These are phyloP conservation scores for Athalia rosae DNA, from an alignment of 2,888 invertebrate species.

Conservation along the genomic window DNA sequence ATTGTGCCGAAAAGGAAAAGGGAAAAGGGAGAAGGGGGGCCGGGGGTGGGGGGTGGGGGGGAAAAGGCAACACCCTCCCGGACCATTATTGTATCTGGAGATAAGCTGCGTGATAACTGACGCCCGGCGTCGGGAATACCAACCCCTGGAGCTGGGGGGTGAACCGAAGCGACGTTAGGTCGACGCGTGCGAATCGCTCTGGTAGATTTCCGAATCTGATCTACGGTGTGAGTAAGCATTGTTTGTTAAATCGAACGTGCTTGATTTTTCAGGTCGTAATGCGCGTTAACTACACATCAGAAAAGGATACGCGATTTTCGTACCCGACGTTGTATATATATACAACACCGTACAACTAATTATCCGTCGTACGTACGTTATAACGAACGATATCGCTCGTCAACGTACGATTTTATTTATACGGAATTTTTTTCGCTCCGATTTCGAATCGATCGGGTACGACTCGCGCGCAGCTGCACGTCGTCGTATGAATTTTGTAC, in stretches of 20 bases:
- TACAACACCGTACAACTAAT: conserved; percentile 27
- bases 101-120: conserved; percentile 63
- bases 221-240: conserved; percentile 61
- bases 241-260: conserved; percentile 56
- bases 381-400: background rate
- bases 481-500: too few species aligned
- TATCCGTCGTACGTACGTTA: conserved; percentile 26
- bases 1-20: conserved; percentile 56
- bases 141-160: conserved; percentile 38
- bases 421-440: too few species aligned
- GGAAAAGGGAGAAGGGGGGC: conserved; percentile 13
- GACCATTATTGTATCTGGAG: conserved; percentile 66
- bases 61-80: conserved; percentile 58
- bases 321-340: too few species aligned
- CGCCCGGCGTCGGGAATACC: conserved; percentile 36
- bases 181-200: conserved; percentile 60
- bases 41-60: background rate
- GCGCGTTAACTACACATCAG: background rate
- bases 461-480: too few species aligned
- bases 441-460: too few species aligned
- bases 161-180: conserved; percentile 50
- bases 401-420: too few species aligned
- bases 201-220: conserved; percentile 60
- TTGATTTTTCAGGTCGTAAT: conserved; percentile 46
- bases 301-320: too few species aligned